These are phyloP conservation scores for Chydorus sphaericus DNA, from an alignment of 2,888 invertebrate genomes.

Conservation along the genomic window DNA sequence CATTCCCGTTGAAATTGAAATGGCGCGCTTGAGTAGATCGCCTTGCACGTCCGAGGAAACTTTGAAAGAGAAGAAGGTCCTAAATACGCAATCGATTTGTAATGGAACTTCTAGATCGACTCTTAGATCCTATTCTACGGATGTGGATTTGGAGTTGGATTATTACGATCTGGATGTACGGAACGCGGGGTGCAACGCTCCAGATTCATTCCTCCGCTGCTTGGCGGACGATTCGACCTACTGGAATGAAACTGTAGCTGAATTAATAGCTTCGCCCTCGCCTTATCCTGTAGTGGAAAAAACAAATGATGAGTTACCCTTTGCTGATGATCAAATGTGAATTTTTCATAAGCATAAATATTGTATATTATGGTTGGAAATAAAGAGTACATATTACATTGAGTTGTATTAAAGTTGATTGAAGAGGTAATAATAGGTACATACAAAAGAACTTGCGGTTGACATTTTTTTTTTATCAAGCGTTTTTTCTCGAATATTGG, in stretches of 20 bases:
- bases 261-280: too few relatives aligned
- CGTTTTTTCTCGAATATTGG: too few relatives aligned
- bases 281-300: too few relatives aligned
- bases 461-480: too few relatives aligned
- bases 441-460: too few relatives aligned
- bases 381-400: too few relatives aligned
- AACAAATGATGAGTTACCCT: too few relatives aligned
- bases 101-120: neutral
- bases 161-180: neutral
- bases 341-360: too few relatives aligned
- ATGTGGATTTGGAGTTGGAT: neutral
- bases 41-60: neutral
- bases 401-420: too few relatives aligned
- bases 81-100: neutral
- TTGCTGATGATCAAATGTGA: too few relatives aligned
- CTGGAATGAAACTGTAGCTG: neutral
- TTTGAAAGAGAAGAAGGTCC: neutral
- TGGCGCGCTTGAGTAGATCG: neutral
- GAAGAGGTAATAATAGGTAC: too few relatives aligned
- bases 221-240: slow-evolving; percentile 1
- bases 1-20: neutral
- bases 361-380: too few relatives aligned
- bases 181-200: neutral
- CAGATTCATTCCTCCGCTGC: neutral
- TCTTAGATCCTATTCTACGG: neutral